A percentile compares a stretch with the other conserved stretches of the same genome.
These are phyloP conservation scores for Myopa tessellatipennis DNA, from an alignment of 2,888 invertebrate species.

Conservation along the genomic window DNA sequence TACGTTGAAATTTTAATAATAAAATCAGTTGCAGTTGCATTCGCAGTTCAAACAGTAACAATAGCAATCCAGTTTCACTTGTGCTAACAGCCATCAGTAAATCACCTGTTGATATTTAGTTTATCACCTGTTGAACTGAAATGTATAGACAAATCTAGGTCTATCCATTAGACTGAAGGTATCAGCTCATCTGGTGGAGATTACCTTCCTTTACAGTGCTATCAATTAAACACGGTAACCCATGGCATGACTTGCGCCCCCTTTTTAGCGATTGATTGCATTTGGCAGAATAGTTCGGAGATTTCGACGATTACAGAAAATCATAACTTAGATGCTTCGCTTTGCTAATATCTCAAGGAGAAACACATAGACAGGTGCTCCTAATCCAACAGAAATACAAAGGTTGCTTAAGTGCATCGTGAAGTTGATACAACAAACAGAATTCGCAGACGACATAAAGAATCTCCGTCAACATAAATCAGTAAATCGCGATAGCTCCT, in stretches of 20 bases:
- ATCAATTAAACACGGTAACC: background rate
- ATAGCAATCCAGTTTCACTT: too few relatives aligned
- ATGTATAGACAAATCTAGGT: conserved; percentile 10
- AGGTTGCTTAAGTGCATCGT: background rate
- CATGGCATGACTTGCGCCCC: conserved; percentile 1
- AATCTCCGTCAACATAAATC: conserved; percentile 1
- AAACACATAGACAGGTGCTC: background rate
- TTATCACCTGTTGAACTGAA: too few relatives aligned
- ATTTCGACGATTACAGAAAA: background rate
- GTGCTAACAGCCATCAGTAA: too few relatives aligned
- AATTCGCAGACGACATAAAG: background rate
- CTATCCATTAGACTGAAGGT: background rate
- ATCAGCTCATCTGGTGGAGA: conserved; percentile 1
- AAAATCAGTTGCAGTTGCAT: too few relatives aligned
- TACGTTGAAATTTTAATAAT: too few relatives aligned
- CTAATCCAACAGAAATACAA: background rate
- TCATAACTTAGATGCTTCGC: background rate
- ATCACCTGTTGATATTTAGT: too few relatives aligned
- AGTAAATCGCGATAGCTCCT: background rate
- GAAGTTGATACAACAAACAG: background rate
- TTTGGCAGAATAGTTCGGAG: background rate
- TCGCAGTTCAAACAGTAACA: too few relatives aligned
- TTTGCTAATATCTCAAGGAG: background rate
- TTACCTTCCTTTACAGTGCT: background rate
- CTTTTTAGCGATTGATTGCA: conserved; percentile 3